Conservation (phyloP, 2,113 vertebrate genomes). For the Ardeotis arabs region DNA sequence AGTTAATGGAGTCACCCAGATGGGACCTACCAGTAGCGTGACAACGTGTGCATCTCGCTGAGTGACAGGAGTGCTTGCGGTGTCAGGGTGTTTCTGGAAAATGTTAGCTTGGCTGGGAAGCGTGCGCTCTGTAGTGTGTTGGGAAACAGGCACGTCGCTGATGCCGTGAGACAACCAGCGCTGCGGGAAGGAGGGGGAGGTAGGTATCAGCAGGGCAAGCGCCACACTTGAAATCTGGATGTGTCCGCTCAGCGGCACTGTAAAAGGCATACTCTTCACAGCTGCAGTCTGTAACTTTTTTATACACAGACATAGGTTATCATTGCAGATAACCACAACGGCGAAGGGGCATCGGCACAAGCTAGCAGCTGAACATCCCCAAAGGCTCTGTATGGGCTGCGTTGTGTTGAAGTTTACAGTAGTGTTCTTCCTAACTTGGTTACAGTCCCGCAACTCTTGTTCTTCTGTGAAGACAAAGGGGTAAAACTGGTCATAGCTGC, state of each 20-base stretch:
- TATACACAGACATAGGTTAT: background rate
- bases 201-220: accelerated
- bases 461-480: background rate
- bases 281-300: background rate
- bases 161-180: too few species aligned
- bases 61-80: background rate
- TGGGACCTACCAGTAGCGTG: background rate
- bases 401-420: background rate
- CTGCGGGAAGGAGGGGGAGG: background rate
- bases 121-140: background rate
- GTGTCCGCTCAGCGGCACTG: background rate
- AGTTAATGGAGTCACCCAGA: background rate
- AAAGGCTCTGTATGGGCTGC: background rate
- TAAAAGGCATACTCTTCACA: background rate
- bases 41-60: background rate
- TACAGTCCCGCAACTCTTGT: background rate
- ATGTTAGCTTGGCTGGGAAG: background rate
- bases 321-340: background rate
- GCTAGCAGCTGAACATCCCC: background rate
- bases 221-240: too few species aligned
- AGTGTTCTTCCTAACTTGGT: background rate
- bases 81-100: background rate
- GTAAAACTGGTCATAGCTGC: background rate
- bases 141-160: accelerated
- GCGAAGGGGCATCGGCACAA: background rate